phyloP scores from a whole-genome alignment of 2,797 vertebrate genomes.

The Linurgus olivaceus region DNA sequence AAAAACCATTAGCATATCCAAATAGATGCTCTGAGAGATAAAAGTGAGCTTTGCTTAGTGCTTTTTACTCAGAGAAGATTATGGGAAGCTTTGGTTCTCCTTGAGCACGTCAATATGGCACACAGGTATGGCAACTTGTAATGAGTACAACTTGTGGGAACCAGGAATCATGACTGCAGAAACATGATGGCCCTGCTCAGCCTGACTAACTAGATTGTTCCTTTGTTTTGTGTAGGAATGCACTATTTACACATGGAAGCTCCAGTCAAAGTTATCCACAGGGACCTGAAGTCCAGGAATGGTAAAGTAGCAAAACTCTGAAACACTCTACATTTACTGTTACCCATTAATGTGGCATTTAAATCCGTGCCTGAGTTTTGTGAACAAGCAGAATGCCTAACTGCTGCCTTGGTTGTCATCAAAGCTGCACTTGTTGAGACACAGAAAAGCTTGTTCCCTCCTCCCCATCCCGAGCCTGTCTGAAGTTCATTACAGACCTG shows the following conservation, averaged over 20 bases:
- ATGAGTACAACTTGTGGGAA: not conserved
- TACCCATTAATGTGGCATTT: not conserved
- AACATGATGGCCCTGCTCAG: not conserved
- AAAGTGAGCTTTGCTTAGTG: not conserved
- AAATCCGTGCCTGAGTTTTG: not conserved
- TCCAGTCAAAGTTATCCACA: constrained; percentile 96
- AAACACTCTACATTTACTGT: not conserved
- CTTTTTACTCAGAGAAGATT: not conserved
- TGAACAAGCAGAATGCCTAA: not conserved
- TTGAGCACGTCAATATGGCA: not conserved
- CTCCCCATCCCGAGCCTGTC: not conserved
- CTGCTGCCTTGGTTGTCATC: not conserved
- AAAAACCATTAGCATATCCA: not conserved
- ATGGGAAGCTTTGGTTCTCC: not conserved
- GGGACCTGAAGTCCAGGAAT: constrained; percentile 97
- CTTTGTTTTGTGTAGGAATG: constrained; percentile 83
- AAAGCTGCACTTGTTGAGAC: not conserved
- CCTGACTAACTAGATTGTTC: not conserved
- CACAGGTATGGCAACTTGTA: accelerated
- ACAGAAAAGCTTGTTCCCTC: not conserved
- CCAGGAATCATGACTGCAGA: not conserved
- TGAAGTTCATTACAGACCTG: not conserved
- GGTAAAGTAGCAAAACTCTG: constrained; percentile 78
- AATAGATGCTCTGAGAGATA: not conserved
- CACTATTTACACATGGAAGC: constrained; percentile 98